Percentiles rank a stretch among this genome's conserved stretches.
phyloP scores from a whole-genome alignment of 2,113 vertebrate genomes.

The Scolopax mira region DNA sequence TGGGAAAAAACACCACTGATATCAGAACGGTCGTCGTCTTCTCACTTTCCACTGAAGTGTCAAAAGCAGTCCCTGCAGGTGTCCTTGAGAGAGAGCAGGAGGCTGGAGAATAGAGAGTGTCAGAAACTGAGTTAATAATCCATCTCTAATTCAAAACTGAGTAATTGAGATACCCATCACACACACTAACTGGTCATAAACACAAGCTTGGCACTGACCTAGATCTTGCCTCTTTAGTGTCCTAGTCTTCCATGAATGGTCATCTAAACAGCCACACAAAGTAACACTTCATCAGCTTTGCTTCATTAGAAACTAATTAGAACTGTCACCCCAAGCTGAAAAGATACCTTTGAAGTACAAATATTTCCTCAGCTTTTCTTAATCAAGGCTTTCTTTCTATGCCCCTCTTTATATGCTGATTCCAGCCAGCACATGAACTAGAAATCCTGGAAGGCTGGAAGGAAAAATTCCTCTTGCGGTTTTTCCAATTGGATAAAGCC shows the following conservation, averaged over 20 bases:
- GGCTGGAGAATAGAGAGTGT: background rate
- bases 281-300: background rate
- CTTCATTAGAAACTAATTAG: conserved; percentile 41
- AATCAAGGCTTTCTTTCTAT: conserved; percentile 28
- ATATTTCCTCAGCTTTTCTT: conserved; percentile 38
- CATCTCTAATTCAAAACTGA: background rate
- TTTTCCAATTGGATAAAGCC: conserved; percentile 23
- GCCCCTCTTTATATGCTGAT: background rate
- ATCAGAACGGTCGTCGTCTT: background rate
- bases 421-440: background rate
- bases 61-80: background rate
- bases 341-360: conserved; percentile 46
- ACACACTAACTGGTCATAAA: background rate
- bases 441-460: conserved; percentile 38
- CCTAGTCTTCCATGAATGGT: background rate
- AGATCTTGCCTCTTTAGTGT: background rate
- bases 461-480: conserved; percentile 31
- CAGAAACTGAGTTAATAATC: background rate
- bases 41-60: background rate
- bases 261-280: background rate
- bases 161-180: background rate
- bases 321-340: conserved; percentile 4
- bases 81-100: background rate
- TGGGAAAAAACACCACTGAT: background rate
- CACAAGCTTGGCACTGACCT: background rate